Percentiles rank a stretch among this genome's conserved stretches.
phyloP scores from a whole-genome alignment of 2,888 invertebrate genomes.

The Steromphala cineraria region DNA sequence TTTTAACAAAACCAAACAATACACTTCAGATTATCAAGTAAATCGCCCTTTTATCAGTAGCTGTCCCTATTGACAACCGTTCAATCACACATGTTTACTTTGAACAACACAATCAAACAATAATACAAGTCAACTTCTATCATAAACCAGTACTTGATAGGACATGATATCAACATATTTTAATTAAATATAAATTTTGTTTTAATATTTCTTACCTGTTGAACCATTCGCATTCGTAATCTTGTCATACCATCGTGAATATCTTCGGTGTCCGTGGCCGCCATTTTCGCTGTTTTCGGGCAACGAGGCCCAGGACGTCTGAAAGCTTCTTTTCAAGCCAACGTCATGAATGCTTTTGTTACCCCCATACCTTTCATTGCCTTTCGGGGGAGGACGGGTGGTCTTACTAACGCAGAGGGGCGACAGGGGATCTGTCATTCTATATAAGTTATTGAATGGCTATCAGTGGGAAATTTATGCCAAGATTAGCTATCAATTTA shows the following conservation, averaged over 20 bases:
- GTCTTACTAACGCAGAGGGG: neutral
- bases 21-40: too few species aligned
- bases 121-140: neutral
- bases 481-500: too few species aligned
- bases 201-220: slow-evolving; percentile 48
- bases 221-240: slow-evolving; percentile 58
- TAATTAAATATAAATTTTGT: neutral
- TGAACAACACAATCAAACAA: neutral
- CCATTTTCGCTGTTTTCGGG: slow-evolving; percentile 30
- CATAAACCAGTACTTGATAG: too few species aligned
- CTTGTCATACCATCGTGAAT: slow-evolving; percentile 57
- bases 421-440: neutral
- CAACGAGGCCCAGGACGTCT: slow-evolving; percentile 15
- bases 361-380: slow-evolving; percentile 1
- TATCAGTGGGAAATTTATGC: too few species aligned
- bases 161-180: too few species aligned
- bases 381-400: neutral
- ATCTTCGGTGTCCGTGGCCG: slow-evolving; percentile 56
- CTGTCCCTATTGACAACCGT: neutral
- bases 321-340: neutral
- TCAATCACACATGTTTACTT: neutral
- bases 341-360: slow-evolving; percentile 10
- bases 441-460: neutral
- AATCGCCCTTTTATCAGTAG: neutral
- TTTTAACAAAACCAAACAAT: too few species aligned